Evolutionary conservation across 2,797 vertebrate genomes (phyloP), one percentile per base, ranked within the genome.

Genomic region (Triplophysa yarkandensis): DNA sequence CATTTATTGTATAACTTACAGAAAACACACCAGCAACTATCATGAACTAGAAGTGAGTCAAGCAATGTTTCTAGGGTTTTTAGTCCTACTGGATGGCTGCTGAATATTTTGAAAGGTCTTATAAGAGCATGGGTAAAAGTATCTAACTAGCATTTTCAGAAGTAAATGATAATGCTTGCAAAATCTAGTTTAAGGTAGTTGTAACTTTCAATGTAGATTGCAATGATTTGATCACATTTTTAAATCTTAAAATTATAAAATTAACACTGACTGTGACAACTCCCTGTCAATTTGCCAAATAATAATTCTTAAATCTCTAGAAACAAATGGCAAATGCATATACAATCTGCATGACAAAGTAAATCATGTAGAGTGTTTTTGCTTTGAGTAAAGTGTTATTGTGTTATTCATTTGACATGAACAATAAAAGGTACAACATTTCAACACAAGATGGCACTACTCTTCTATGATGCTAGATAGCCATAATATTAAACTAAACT

Each of bases 371-470:
- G n/a, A 32, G 7, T 17, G 6, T 32, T 57, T n/a, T 17, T 2
- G 21, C 1, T 4, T 14, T 7, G 6, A 16, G 52, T 55, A 55
- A 55, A 55, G 25, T 55, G 23, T 6, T 2, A 17, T 27, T 17
- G 25, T 55, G 23, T 6, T 2, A 17, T 27, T 17, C 10, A 14
- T 57, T 25, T 30, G 16, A 30, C 52, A 55, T 4, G 50, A 23
- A 43, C 48, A 3, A 41, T 34, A 71, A 11, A 27, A 43, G 63
- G 30, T 65, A 21, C 16, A 44, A 23, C 13, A 34, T 46, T 67
- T 25, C 46, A 14, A 41, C 90, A 88, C 77, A 70, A 91, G 90
- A 85, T 86, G 87, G 89, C 19, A 41, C 79, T 69, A 79, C 9
- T 48, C 66, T 67, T 34, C 60, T 65, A 19, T 78, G 34, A 58